Percentiles rank a stretch among this genome's conserved stretches.
These are phyloP conservation scores for Cecropterus lyciades DNA, from an alignment of 1,140 invertebrate genomes.

Conservation along the genomic window DNA sequence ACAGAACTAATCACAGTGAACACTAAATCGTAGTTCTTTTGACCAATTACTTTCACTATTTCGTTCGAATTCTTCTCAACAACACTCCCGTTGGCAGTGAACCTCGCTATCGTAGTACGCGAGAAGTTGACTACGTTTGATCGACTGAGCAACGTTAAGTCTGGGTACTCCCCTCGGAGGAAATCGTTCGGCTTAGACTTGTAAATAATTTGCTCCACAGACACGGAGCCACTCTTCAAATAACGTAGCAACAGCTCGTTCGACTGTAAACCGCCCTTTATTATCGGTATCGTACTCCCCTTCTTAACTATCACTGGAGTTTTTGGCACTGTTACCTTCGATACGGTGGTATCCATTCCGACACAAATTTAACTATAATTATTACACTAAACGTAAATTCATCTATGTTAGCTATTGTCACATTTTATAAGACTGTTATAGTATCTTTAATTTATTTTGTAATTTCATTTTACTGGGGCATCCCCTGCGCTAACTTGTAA, in stretches of 20 bases:
- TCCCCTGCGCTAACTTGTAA: constrained; percentile 10
- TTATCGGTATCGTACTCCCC: constrained; percentile 31
- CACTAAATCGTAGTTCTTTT: constrained; percentile 62
- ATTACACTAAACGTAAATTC: background rate
- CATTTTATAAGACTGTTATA: background rate
- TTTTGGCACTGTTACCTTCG: constrained; percentile 24
- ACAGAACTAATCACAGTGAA: constrained; percentile 58
- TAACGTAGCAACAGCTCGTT: constrained; percentile 30
- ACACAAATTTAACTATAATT: background rate
- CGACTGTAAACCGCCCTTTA: constrained; percentile 17
- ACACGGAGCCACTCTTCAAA: constrained; percentile 11
- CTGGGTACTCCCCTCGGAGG: constrained; percentile 55
- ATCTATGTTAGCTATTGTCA: background rate
- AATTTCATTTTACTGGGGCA: constrained; percentile 22
- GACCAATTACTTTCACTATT: constrained; percentile 59
- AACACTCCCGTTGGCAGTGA: constrained; percentile 5
- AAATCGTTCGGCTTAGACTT: constrained; percentile 52
- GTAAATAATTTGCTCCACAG: constrained; percentile 63
- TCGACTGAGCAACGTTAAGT: constrained; percentile 49
- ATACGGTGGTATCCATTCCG: constrained; percentile 4
- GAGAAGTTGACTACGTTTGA: constrained; percentile 47
- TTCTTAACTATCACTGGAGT: constrained; percentile 46
- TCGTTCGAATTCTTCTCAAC: constrained; percentile 56
- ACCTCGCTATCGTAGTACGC: constrained; percentile 54
- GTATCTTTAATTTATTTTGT: background rate